Evolutionary conservation across 2,888 invertebrate genomes (phyloP), one percentile per base, ranked within the genome.

Genomic region (Dryomyza anilis): DNA sequence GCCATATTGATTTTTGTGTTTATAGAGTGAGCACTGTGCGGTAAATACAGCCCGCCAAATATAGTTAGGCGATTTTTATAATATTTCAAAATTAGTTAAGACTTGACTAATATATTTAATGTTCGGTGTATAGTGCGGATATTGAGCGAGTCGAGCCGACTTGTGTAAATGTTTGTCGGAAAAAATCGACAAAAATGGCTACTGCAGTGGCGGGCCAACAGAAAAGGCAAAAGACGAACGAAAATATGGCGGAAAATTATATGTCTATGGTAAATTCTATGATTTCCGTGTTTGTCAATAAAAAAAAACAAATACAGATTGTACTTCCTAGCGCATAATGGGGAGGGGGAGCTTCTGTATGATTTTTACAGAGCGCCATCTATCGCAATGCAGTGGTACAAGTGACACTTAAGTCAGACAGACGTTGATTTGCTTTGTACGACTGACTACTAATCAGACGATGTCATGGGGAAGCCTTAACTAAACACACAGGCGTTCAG

Each of bases 401-500:
- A n/a, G n/a, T n/a, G n/a, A n/a, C n/a, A n/a, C n/a, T n/a, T n/a
- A n/a, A n/a, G n/a, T n/a, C n/a, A n/a, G n/a, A n/a, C n/a, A n/a
- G n/a, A n/a, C n/a, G n/a, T n/a, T n/a, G n/a, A n/a, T n/a, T n/a
- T n/a, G n/a, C n/a, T n/a, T n/a, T 3, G 29, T 30, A 12, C 39
- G 39, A 12, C 7, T 16, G 39, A 67, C 67, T 72, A n/a, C n/a
- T 70, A 76, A 73, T 77, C 78, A 78, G 75, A 75, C 78, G 73
- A 67, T 79, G 80, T 80, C 82, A 80, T 81, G 81, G 81, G 81
- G 81, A 81, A 81, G 80, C 78, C 81, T 79, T 77, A 76, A 77
- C 78, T 79, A 74, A 73, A 69, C 69, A 73, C 75, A 69, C 75
- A 80, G 82, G 81, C 76, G 74, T 43, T 23, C 59, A 45, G 59